A percentile compares a stretch with the other conserved stretches of the same genome.
Conservation (phyloP, 1,140 invertebrate species). For the Teleogryllus occipitalis region DNA sequence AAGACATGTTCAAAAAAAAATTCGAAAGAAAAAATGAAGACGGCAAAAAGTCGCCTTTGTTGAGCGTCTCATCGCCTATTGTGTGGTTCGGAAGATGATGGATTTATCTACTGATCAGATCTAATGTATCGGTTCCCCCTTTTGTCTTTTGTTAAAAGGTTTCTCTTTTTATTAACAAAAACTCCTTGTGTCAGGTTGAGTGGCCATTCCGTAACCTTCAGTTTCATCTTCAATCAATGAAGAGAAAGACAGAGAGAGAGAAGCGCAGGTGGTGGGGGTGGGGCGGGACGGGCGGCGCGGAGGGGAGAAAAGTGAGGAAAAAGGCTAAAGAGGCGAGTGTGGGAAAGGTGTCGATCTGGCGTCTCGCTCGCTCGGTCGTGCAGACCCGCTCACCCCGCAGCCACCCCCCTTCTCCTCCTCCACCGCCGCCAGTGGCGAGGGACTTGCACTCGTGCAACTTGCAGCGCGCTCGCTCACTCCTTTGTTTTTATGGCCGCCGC, state of each 20-base stretch:
- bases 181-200: not conserved
- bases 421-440: not conserved
- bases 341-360: not conserved
- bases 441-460: not conserved
- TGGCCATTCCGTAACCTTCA: not conserved
- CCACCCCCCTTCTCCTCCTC: too few relatives aligned
- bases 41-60: not conserved
- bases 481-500: not conserved
- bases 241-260: not conserved
- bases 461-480: not conserved
- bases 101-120: not conserved
- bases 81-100: not conserved
- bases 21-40: not conserved
- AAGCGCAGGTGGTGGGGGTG: not conserved
- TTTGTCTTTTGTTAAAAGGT: slow-evolving; percentile 1
- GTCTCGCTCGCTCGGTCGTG: not conserved
- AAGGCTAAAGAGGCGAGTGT: not conserved
- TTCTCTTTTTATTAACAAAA: slow-evolving; percentile 2
- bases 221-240: not conserved
- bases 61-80: not conserved
- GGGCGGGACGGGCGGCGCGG: too few relatives aligned
- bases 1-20: not conserved
- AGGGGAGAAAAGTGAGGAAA: not conserved
- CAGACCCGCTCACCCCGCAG: too few relatives aligned
- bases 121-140: not conserved